Evolutionary conservation across 2,888 invertebrate genomes (phyloP).

Genomic region (Elmis aenea): DNA sequence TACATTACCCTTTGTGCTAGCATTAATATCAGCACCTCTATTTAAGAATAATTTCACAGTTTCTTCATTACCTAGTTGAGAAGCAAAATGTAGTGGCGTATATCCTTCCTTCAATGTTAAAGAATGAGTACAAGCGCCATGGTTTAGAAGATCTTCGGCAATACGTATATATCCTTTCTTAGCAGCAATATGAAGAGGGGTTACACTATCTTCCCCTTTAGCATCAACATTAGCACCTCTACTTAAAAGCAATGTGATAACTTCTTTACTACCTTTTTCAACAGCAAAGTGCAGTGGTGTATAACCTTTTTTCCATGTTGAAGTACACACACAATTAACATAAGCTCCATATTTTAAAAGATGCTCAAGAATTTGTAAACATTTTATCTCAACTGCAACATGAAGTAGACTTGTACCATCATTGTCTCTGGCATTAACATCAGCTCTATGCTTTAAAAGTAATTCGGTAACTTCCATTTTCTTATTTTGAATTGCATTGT

Average conservation of each 20-base stretch:
- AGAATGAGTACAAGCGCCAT: conserved; percentile 1
- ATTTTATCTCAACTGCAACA: too few species aligned
- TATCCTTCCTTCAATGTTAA: neutral
- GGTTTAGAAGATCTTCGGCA: conserved; percentile 2
- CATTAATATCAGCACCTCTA: conserved; percentile 6
- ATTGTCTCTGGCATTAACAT: too few species aligned
- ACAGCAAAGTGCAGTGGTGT: neutral
- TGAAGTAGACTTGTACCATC: conserved; percentile 2
- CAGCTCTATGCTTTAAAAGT: conserved; percentile 4
- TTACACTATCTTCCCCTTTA: too few species aligned
- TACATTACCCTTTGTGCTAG: neutral
- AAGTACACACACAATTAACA: too few species aligned
- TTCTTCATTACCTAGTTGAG: neutral
- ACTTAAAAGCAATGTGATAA: neutral
- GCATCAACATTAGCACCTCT: neutral
- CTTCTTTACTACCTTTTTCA: neutral
- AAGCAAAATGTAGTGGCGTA: conserved; percentile 1
- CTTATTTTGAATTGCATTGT: conserved; percentile 2
- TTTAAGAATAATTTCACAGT: conserved; percentile 1
- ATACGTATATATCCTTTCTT: too few species aligned
- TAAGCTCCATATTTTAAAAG: too few species aligned
- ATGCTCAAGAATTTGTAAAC: too few species aligned
- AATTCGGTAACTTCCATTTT: conserved; percentile 5
- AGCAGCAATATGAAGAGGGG: too few species aligned
- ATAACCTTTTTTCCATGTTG: neutral